Evolutionary conservation across 2,797 vertebrate genomes (phyloP).

Genomic region (Apogon hyalosoma): DNA sequence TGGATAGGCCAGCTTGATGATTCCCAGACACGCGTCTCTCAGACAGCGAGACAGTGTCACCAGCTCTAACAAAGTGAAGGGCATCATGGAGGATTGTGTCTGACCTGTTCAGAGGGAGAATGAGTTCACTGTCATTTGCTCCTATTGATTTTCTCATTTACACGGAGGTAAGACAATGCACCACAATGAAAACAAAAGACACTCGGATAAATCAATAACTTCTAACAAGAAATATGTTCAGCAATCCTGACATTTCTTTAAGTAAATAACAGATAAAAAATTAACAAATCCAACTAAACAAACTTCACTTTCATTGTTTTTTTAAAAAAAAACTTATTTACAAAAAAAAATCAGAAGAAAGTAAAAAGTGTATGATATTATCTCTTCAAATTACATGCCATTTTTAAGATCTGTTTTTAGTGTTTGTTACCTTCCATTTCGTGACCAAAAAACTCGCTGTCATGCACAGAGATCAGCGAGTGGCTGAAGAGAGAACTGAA

Average conservation of each 20-base stretch:
- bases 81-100: slow-evolving; percentile 95
- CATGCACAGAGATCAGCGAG: slow-evolving; percentile 97
- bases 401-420: neutral
- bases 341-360: neutral
- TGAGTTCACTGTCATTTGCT: slow-evolving; percentile 36
- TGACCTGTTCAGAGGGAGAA: slow-evolving; percentile 72
- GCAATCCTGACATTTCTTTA: neutral
- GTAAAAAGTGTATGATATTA: neutral
- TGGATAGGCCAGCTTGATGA: slow-evolving; percentile 97
- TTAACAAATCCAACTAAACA: neutral
- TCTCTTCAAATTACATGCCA: neutral
- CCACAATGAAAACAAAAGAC: slow-evolving; percentile 28
- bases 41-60: slow-evolving; percentile 94
- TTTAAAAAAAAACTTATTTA: no score
- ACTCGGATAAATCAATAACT: slow-evolving; percentile 2
- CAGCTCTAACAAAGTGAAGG: slow-evolving; percentile 93
- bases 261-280: no score
- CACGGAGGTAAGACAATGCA: slow-evolving; percentile 6
- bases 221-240: neutral
- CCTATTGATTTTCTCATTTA: slow-evolving; percentile 61
- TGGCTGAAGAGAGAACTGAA: slow-evolving; percentile 99
- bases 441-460: slow-evolving; percentile 97
- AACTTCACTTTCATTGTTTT: neutral
- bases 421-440: slow-evolving; percentile 87
- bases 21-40: slow-evolving; percentile 95